These are phyloP conservation scores for Sturnus vulgaris DNA, from an alignment of 2,113 vertebrate species.

Conservation along the genomic window DNA sequence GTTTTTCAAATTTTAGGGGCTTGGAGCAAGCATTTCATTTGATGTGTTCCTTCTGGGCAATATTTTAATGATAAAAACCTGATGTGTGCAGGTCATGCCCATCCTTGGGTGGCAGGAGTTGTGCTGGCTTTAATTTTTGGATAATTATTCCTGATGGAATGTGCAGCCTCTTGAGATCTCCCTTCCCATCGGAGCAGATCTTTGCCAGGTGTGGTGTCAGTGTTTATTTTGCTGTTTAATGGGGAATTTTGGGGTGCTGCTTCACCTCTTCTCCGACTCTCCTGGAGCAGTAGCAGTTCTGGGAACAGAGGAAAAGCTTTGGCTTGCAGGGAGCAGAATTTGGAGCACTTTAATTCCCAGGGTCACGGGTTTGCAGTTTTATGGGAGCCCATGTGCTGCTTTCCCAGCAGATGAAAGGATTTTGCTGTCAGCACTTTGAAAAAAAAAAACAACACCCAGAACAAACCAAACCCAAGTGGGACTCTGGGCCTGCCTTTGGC, in stretches of 20 bases:
- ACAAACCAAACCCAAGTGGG: constrained; percentile 12
- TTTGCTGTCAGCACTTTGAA: neutral
- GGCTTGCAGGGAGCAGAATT: neutral
- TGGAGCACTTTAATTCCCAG: neutral
- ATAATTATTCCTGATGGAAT: neutral
- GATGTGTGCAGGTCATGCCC: neutral
- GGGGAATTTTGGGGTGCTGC: neutral
- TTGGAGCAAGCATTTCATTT: neutral
- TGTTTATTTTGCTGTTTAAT: neutral
- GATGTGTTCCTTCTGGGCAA: neutral
- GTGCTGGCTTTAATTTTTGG: neutral
- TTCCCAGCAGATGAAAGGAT: constrained; percentile 52
- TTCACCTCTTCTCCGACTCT: neutral
- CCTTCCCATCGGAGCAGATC: neutral
- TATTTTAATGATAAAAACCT: neutral
- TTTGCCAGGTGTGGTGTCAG: neutral
- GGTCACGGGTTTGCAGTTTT: neutral
- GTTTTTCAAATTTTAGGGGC: neutral
- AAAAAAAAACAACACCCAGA: neutral
- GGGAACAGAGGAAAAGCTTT: neutral
- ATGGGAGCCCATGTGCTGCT: neutral
- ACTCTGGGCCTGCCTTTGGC: neutral
- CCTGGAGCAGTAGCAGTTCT: neutral
- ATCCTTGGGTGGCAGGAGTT: neutral
- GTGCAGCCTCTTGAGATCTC: neutral